These are phyloP conservation scores for Chiridota heheva DNA, from an alignment of 35 echinoderm and acorn worm species.

Conservation along the genomic window DNA sequence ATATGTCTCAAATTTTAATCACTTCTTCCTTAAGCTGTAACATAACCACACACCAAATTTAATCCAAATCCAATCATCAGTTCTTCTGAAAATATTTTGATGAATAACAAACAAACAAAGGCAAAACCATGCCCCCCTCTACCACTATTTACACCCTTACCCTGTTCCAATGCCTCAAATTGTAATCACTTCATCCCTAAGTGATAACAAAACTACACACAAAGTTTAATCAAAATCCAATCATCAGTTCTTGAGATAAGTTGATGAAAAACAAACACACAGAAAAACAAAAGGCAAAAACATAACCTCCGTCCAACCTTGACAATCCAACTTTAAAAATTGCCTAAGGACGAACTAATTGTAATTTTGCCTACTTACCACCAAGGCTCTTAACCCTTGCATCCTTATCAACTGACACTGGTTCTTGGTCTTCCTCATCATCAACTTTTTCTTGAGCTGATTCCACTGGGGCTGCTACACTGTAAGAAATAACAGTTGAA, in stretches of 20 bases:
- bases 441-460: neutral
- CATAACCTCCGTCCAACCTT: no score
- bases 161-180: no score
- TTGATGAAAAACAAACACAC: neutral
- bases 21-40: no score
- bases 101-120: no score
- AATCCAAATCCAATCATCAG: no score
- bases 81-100: no score
- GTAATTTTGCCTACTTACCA: constrained; percentile 46
- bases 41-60: no score
- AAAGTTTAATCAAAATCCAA: neutral
- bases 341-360: neutral
- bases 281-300: no score
- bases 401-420: constrained; percentile 67
- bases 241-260: neutral
- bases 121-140: neutral
- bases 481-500: neutral
- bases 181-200: neutral
- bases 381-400: constrained; percentile 67
- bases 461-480: neutral
- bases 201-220: neutral
- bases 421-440: constrained; percentile 17
- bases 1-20: no score
- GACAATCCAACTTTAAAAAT: neutral
- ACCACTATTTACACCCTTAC: neutral